Conservation (phyloP, 2,113 vertebrate species). For the Ageneiosus marmoratus region DNA sequence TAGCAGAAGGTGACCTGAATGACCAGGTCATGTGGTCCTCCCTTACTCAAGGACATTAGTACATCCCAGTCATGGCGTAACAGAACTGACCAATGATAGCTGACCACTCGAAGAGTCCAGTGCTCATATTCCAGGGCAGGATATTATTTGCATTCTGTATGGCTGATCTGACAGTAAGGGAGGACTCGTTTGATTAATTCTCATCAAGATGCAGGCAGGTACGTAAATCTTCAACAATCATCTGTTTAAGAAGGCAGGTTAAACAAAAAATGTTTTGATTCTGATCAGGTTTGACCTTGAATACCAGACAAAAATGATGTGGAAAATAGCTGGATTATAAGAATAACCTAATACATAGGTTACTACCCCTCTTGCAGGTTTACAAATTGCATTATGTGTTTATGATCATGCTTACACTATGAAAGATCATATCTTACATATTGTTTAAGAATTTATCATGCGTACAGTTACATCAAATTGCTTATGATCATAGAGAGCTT, state of each 20-base stretch:
- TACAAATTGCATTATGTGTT: not conserved
- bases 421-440: not conserved
- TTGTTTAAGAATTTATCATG: not conserved
- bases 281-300: not conserved
- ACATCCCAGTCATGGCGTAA: not conserved
- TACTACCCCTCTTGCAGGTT: not conserved
- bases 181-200: conserved; percentile 46
- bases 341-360: not conserved
- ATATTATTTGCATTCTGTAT: not conserved
- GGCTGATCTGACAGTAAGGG: conserved; percentile 19
- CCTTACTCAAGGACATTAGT: not conserved
- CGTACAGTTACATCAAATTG: too few relatives aligned
- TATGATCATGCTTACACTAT: not conserved
- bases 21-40: not conserved
- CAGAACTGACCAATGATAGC: conserved; percentile 18
- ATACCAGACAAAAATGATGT: not conserved
- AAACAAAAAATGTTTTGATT: conserved; percentile 37
- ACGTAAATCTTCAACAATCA: conserved; percentile 25
- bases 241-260: conserved; percentile 36
- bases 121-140: not conserved
- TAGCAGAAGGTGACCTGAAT: not conserved
- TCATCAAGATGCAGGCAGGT: conserved; percentile 37
- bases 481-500: not conserved
- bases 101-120: not conserved
- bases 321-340: not conserved